These are phyloP conservation scores for Pristionchus mayeri DNA, from an alignment of 2,888 invertebrate species.

Conservation along the genomic window DNA sequence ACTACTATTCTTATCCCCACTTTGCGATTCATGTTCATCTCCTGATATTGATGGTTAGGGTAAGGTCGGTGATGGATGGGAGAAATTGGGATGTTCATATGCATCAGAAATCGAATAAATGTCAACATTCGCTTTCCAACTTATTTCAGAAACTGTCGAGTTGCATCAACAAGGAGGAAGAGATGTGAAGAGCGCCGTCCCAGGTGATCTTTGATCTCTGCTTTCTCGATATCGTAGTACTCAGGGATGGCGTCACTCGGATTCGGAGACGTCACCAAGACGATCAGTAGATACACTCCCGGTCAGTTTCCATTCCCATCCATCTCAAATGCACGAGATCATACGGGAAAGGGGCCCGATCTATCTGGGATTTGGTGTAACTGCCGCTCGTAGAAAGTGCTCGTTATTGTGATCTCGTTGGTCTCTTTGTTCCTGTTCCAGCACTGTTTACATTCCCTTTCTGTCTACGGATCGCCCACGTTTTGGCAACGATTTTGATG, in stretches of 20 bases:
- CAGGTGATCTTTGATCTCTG: conserved; percentile 18
- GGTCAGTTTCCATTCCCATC: not conserved
- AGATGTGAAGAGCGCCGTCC: conserved; percentile 27
- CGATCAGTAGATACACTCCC: conserved; percentile 20
- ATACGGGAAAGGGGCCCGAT: not conserved
- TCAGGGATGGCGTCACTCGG: conserved; percentile 43
- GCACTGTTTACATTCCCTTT: not conserved
- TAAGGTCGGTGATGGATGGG: not conserved
- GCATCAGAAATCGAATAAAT: no score
- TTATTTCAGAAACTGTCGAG: conserved; percentile 8
- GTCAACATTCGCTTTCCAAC: no score
- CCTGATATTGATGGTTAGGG: no score
- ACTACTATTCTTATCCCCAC: no score
- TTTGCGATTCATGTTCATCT: no score
- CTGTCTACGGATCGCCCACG: not conserved
- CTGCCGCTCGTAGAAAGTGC: not conserved
- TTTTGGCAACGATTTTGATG: no score
- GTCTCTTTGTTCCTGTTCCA: not conserved
- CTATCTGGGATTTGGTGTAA: no score
- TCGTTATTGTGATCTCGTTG: not conserved
- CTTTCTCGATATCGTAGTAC: no score
- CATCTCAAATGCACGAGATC: not conserved
- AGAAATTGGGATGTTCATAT: not conserved
- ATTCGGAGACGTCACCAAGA: conserved; percentile 40
- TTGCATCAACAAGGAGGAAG: conserved; percentile 1